Evolutionary conservation across 1,140 invertebrate species (phyloP).

Genomic region (Colletes latitarsis): DNA sequence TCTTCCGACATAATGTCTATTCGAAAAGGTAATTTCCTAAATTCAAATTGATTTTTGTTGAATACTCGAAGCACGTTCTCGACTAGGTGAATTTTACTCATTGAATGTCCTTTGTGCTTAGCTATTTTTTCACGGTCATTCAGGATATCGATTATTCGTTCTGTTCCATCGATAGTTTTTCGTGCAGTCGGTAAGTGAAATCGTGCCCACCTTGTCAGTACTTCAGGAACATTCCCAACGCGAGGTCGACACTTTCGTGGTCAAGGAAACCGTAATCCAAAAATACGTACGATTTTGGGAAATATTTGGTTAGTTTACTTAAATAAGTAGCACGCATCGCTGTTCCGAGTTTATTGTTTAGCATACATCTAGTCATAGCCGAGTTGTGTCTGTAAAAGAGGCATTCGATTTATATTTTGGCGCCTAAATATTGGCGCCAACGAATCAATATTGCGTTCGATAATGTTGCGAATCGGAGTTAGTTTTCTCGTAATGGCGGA

Average conservation of each 20-base stretch:
- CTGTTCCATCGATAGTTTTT: conserved; percentile 18
- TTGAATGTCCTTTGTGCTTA: background rate
- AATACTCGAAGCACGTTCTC: conserved; percentile 30
- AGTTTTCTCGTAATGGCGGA: too few relatives aligned
- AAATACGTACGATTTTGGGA: conserved; percentile 36
- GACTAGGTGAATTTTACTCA: conserved; percentile 11
- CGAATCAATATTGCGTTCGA: background rate
- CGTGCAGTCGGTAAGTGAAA: background rate
- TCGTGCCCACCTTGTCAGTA: conserved; percentile 7
- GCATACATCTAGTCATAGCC: conserved; percentile 40
- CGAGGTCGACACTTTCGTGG: conserved; percentile 20
- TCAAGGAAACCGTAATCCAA: conserved; percentile 46
- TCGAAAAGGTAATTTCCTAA: conserved; percentile 30
- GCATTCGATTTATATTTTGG: background rate
- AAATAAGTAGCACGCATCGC: conserved; percentile 24
- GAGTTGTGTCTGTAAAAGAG: conserved; percentile 47
- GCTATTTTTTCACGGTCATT: conserved; percentile 32
- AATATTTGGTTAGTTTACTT: conserved; percentile 36
- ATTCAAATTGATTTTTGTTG: background rate
- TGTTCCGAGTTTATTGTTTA: conserved; percentile 34
- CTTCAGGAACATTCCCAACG: conserved; percentile 44
- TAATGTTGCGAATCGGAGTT: background rate
- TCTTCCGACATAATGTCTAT: background rate
- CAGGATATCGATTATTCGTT: conserved; percentile 52
- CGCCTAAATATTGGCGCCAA: background rate